Conservation (phyloP, 2,797 vertebrate genomes). For the Streptopelia turtur region DNA sequence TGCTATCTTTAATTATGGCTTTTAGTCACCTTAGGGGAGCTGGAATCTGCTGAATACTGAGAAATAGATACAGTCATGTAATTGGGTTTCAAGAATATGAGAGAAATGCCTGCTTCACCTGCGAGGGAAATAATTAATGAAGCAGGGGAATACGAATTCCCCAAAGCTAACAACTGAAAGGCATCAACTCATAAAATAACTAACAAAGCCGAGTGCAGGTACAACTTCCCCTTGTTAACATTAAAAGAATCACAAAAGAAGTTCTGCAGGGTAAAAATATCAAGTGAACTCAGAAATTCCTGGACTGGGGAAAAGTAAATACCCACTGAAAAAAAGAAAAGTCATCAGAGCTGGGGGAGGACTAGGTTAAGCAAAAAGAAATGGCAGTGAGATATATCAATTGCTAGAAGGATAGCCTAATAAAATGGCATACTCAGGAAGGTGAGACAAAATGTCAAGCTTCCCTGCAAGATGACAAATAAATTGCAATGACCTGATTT, state of each 20-base stretch:
- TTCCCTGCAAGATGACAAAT: conserved; percentile 33
- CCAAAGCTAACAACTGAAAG: conserved; percentile 38
- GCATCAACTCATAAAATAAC: conserved; percentile 45
- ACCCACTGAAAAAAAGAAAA: not conserved
- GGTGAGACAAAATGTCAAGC: conserved; percentile 44
- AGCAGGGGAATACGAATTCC: conserved; percentile 43
- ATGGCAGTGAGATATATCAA: not conserved
- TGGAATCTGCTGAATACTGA: conserved; percentile 58
- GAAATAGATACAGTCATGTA: conserved; percentile 22
- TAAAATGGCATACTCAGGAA: conserved; percentile 26
- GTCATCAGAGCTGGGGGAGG: not conserved
- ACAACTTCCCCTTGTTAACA: conserved; percentile 24
- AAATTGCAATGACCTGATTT: conserved; percentile 50
- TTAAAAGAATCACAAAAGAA: conserved; percentile 35
- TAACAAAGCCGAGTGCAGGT: conserved; percentile 12
- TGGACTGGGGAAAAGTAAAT: not conserved
- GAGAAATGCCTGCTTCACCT: conserved; percentile 22
- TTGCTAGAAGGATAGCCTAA: not conserved
- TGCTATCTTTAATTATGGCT: conserved; percentile 27
- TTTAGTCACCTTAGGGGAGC: conserved; percentile 29
- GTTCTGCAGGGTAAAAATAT: conserved; percentile 2
- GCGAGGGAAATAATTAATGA: conserved; percentile 66
- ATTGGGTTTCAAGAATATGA: conserved; percentile 51
- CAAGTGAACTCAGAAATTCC: conserved; percentile 11
- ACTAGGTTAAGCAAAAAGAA: not conserved